Base-by-base conservation (phyloP, 2,888 invertebrate genomes). In the Scaptomyza reducta region DNA sequence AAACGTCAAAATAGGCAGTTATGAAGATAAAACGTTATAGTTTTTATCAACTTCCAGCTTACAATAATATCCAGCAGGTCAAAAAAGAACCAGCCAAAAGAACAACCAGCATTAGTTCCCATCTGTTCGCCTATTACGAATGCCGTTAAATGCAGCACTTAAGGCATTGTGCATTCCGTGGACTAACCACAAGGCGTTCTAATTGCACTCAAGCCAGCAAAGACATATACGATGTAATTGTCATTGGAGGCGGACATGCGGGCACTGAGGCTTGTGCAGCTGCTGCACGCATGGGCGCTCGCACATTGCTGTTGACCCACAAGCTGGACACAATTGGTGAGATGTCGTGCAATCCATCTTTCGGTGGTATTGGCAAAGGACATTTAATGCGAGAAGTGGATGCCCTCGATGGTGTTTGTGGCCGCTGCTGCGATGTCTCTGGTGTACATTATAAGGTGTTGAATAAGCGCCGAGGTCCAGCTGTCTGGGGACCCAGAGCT, bases 321-420 rank as follows among this genome's bases (percentile, higher is more conserved):
- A 97, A 97, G 87, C 93, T 94, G 79, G 94, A 94, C 77, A 96
- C 97, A 3, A 94, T 98, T 69, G 97, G 96, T 94, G 97, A 96
- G 92, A 98, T 98, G 97, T 97, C 97, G 0, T 97, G 98, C 88
- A 98, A 98, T 92, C 97, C 98, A 18, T 96, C 97, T 0, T 98
- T 98, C 92, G 97, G 97, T 27, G 97, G 97, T 7, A 96, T 98
- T 77, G 97, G 97, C 0, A 98, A 98, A 91, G 97, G 97, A 0
- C 96, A 97, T 90, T 92, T 97, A 53, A 95, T 97, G 94, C 93
- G 94, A 77, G 97, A 97, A 93, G 92, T 98, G 9, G 97, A 98
- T 91, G 97, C 97, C 3, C 91, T 98, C 40, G 97, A 97, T 92
- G 97, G 97, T 2, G 90, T 98, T 6, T 97, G 96, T 92, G 94